These are phyloP conservation scores for Nemoura dubitans DNA, from an alignment of 2,888 invertebrate genomes.

Conservation along the genomic window DNA sequence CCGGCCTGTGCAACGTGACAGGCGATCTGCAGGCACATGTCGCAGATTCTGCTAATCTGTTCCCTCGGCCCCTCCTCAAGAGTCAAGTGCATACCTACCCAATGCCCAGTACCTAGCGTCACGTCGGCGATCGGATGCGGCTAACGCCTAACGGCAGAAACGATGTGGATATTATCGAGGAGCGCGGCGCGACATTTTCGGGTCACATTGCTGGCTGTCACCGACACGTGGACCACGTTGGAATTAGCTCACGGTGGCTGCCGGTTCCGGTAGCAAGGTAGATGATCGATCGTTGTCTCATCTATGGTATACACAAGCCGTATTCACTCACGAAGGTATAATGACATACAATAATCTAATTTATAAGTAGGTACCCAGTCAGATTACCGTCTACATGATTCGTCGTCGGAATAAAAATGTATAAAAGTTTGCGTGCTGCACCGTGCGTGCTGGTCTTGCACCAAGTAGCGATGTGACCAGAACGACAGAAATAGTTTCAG, in stretches of 20 bases:
- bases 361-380: background rate
- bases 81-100: too few relatives aligned
- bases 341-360: background rate
- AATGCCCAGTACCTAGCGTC: too few relatives aligned
- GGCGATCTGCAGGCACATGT: background rate
- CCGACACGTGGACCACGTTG: background rate
- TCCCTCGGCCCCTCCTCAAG: background rate
- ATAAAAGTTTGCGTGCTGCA: background rate
- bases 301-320: background rate
- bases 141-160: background rate
- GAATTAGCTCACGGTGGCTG: background rate
- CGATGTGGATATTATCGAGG: background rate
- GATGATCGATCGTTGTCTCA: background rate
- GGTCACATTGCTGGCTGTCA: background rate
- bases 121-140: too few relatives aligned
- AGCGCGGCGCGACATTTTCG: background rate
- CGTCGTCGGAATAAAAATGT: background rate
- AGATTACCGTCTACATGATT: background rate
- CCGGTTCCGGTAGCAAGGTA: background rate
- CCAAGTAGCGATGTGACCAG: background rate
- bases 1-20: background rate
- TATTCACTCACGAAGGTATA: background rate
- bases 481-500: background rate
- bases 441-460: background rate
- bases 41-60: background rate